Percentiles rank a stretch among this genome's conserved stretches.
Conservation (phyloP, 2,113 vertebrate genomes). For the Narcine bancroftii region DNA sequence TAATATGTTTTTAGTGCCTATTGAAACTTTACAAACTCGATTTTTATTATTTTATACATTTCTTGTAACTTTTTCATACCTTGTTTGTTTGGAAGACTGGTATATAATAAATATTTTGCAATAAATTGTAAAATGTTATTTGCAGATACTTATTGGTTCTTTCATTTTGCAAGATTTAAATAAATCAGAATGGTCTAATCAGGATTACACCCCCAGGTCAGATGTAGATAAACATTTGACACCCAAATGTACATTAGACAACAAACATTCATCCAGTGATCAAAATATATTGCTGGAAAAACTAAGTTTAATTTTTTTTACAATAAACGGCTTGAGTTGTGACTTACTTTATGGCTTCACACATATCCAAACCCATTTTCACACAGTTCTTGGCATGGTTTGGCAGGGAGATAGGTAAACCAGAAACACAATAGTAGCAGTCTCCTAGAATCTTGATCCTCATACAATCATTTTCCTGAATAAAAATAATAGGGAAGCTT, state of each 20-base stretch:
- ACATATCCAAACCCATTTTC: conserved; percentile 98
- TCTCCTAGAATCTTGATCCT: conserved; percentile 95
- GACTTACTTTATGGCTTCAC: conserved; percentile 95
- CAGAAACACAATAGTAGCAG: conserved; percentile 97
- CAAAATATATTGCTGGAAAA: background rate
- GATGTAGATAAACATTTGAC: background rate
- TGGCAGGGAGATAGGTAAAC: conserved; percentile 84
- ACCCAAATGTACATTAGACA: background rate
- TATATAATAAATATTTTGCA: background rate
- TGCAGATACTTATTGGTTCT: background rate
- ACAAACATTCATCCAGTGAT: background rate
- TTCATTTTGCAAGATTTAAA: background rate
- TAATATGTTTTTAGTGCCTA: background rate
- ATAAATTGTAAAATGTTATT: background rate
- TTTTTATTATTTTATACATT: background rate
- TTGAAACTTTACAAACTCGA: background rate
- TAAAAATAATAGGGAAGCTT: conserved; percentile 37
- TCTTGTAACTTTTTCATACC: background rate
- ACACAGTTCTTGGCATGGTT: conserved; percentile 96
- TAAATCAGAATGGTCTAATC: background rate
- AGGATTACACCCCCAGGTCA: background rate
- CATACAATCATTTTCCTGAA: conserved; percentile 97
- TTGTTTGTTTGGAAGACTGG: background rate
- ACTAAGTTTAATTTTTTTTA: background rate
- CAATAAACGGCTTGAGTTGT: background rate